Base-by-base conservation (phyloP, 2,797 vertebrate species). In the Centropyge bicolor region DNA sequence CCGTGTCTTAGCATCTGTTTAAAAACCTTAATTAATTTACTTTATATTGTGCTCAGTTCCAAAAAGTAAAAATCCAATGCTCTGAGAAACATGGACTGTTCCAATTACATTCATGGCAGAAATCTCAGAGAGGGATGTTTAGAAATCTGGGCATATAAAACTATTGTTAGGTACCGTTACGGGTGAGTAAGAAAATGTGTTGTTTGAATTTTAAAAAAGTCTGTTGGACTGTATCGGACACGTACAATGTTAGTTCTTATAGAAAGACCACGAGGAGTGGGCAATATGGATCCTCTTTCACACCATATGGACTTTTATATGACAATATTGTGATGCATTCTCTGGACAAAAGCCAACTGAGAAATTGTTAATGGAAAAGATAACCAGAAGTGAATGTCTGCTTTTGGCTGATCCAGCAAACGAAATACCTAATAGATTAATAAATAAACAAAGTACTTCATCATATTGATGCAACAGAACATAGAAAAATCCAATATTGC, bases 401-500 rank as follows among this genome's bases (percentile, higher is more conserved):
- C n/a, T 57, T 74, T 64, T 57, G 27, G 54, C 66, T n/a, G 40
- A 71, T 57, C 48, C 55, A 43, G 27, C 40, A 60, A 74, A 65
- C 22, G 19, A 48, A 65, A 60, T 51, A 36, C 12, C 17, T 17
- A 31, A 48, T 35, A 35, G 60, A 60, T 66, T 31, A 31, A 31
- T 31, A 31, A 31, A 31, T 31, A 31, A 31, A 31, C 9, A 54
- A 61, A 76, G 55, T 48, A 35, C 67, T 49, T 62, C 54, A 65
- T 70, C 40, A 49, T 66, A 71, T 66, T 61, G 67, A 66, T 67
- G 61, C 40, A 71, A 70, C 31, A 52, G 14, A 41, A 40, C 3
- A 54, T 80, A 20, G 31, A 59, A 73, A 65, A 60, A 79, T 65
- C 24, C 3, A 60, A 46, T 65, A 76, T 35, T 46, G 59, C 54